Base-by-base conservation (phyloP, 2,797 vertebrate species). In the Varecia variegata region DNA sequence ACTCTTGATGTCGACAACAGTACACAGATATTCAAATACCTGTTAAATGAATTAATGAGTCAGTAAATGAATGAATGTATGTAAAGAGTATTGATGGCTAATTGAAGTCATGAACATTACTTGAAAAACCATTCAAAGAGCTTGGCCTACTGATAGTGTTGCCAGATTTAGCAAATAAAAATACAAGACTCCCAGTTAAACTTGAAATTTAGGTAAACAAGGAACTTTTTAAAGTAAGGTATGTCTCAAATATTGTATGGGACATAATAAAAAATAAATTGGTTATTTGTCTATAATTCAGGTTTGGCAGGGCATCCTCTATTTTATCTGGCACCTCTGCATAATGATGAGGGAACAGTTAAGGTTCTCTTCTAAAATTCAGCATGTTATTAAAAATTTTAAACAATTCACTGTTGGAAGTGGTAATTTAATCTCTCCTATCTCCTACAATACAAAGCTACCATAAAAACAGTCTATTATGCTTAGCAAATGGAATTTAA, bases 301-400 rank as follows among this genome's bases (percentile, higher is more conserved):
- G 76, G 47, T 95, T 97, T 92, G 93, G 47, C 32, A 81, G 25
- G 50, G 32, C 7, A 38, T 82, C 12, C 14, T 83, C 32, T 93
- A 88, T 90, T 95, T 94, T 90, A 79, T 91, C 47, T 95, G 45
- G 21, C 38, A 96, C n/a, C n/a, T 23, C 40, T 90, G 76, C 43
- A 32, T 65, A 30, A 43, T 67, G 27, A 91, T 80, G 76, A 96
- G 47, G 25, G 35, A 88, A 60, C 32, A 80, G 45, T 84, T 87
- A 94, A 70, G 25, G 30, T 94, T 96, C n/a, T 85, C 35, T 84
- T 73, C 8, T 89, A 88, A 97, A 95, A 96, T 58, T 88, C 82
- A 91, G 40, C 56, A 77, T 85, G 47, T 87, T 93, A 52, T 93
- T 97, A 71, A 93, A 93, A 84, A 87, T 93, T 95, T 80, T 88